These are phyloP conservation scores for Pocillopora grandis DNA, from an alignment of 92 coral and sea anemone species.

Conservation along the genomic window DNA sequence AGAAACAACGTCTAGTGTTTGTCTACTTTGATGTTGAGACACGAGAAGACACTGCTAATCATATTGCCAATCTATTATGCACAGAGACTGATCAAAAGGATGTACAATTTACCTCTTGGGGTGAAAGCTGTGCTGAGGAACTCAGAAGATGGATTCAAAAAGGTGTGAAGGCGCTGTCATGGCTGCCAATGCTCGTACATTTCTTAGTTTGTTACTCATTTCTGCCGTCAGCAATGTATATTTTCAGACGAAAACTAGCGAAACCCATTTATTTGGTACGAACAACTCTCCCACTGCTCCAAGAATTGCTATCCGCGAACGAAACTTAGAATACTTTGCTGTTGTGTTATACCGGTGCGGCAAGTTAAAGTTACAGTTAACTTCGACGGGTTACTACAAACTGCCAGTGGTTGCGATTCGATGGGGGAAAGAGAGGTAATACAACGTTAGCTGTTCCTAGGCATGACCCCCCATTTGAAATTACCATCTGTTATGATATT, in stretches of 20 bases:
- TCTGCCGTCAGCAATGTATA: no score
- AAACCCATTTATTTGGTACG: no score
- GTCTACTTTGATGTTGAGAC: conserved; percentile 29
- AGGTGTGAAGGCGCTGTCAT: no score
- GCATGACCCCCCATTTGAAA: conserved; percentile 14
- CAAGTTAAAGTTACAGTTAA: conserved; percentile 16
- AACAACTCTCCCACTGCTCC: conserved; percentile 7
- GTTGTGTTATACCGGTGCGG: conserved; percentile 12
- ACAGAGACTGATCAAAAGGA: no score
- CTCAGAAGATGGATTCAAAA: conserved; percentile 15
- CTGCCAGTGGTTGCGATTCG: conserved; percentile 22
- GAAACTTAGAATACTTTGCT: conserved; percentile 1
- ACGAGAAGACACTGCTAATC: no score
- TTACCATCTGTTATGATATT: conserved; percentile 8
- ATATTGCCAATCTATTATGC: no score
- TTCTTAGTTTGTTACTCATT: no score
- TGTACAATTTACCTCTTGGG: background rate
- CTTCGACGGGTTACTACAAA: conserved; percentile 28
- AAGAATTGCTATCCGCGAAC: conserved; percentile 15
- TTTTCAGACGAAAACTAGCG: no score
- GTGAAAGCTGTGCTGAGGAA: background rate
- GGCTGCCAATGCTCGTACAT: no score
- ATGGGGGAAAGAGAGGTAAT: conserved; percentile 20
- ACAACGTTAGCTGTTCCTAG: conserved; percentile 21
- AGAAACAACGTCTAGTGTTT: background rate